These are phyloP conservation scores for Neotoxoptera formosana DNA, from an alignment of 1,140 invertebrate species.

Conservation along the genomic window DNA sequence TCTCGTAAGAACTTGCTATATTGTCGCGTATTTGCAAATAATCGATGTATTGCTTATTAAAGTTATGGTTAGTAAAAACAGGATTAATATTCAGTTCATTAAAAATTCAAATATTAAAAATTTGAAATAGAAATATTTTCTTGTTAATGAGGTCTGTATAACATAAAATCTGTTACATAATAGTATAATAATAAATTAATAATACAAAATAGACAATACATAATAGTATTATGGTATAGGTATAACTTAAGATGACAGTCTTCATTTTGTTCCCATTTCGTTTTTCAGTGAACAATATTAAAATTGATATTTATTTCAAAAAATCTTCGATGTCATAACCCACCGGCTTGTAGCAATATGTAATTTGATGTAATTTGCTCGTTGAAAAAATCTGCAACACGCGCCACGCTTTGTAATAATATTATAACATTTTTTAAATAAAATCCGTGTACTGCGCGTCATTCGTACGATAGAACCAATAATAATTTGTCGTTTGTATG, in stretches of 20 bases:
- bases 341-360: not conserved
- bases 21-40: not conserved
- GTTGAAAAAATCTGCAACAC: not conserved
- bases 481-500: not conserved
- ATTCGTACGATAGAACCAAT: not conserved
- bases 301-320: not conserved
- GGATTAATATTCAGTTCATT: not conserved
- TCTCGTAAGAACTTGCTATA: not conserved
- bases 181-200: not conserved
- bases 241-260: not conserved
- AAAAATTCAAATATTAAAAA: not conserved
- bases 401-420: not conserved
- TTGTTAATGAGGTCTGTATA: not conserved
- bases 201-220: no score
- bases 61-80: not conserved
- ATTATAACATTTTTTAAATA: not conserved
- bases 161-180: not conserved
- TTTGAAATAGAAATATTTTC: not conserved
- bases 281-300: not conserved
- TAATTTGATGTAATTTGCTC: not conserved
- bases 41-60: not conserved
- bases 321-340: not conserved
- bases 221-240: no score
- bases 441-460: not conserved
- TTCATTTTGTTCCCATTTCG: not conserved